phyloP scores from a whole-genome alignment of 2,113 vertebrate species.

The Ceyx margarethae region DNA sequence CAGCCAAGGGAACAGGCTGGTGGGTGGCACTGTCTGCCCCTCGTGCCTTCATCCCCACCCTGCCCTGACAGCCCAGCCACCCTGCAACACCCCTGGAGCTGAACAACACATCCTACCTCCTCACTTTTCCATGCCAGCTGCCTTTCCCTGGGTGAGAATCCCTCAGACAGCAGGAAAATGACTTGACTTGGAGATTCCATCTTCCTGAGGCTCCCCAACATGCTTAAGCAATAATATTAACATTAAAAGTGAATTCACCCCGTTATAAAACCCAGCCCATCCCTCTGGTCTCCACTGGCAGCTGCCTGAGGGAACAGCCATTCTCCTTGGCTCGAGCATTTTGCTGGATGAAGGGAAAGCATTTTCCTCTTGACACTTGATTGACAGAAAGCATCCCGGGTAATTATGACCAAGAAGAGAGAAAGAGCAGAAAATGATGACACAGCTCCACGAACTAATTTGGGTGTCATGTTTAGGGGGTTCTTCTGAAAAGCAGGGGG shows the following conservation, averaged over 20 bases:
- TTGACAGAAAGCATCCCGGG: not conserved
- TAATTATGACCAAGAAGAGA: not conserved
- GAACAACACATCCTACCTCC: fast-evolving
- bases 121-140: fast-evolving
- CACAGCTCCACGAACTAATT: not conserved
- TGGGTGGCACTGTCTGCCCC: not conserved
- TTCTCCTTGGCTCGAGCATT: not conserved
- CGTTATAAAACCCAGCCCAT: not conserved
- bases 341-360: not conserved
- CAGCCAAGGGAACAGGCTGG: not conserved
- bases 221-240: not conserved
- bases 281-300: not conserved
- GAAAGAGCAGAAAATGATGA: not conserved
- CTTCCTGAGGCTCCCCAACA: not conserved
- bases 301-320: not conserved
- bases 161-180: not conserved
- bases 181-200: not conserved
- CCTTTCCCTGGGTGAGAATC: not conserved
- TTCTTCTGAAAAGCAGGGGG: not conserved
- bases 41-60: fast-evolving
- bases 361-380: not conserved
- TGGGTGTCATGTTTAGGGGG: not conserved
- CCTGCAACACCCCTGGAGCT: not conserved
- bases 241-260: not conserved
- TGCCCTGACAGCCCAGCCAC: not conserved